Percentiles rank a stretch among this genome's conserved stretches.
Conservation (phyloP, 2,113 vertebrate genomes). For the Xiphophorus hellerii region DNA sequence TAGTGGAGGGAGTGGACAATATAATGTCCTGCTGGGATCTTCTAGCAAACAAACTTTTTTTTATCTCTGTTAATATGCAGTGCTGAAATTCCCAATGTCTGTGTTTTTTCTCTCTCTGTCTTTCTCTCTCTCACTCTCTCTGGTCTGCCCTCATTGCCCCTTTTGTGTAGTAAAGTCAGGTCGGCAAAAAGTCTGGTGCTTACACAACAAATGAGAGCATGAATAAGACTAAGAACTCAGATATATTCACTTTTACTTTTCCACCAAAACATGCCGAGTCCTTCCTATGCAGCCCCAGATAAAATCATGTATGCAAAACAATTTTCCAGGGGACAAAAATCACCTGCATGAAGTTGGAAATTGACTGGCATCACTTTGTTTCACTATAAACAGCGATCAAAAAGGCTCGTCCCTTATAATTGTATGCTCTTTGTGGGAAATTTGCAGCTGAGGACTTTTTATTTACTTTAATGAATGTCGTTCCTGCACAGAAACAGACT, state of each 20-base stretch:
- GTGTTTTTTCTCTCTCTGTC: not conserved
- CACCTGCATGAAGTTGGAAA: not conserved
- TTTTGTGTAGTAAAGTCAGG: slow-evolving; percentile 32
- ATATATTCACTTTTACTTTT: not conserved
- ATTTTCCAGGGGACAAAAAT: not conserved
- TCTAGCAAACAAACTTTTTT: not conserved
- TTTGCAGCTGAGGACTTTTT: no score
- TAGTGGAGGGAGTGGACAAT: no score
- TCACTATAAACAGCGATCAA: not conserved
- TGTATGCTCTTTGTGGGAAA: no score
- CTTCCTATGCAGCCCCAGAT: not conserved
- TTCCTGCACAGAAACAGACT: not conserved
- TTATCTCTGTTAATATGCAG: not conserved
- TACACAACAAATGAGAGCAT: slow-evolving; percentile 19
- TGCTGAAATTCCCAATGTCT: not conserved
- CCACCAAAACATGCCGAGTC: not conserved
- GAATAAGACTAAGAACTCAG: not conserved
- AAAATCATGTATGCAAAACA: not conserved
- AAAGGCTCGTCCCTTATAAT: not conserved
- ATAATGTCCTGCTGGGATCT: not conserved
- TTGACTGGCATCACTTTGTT: not conserved
- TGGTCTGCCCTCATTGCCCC: not conserved
- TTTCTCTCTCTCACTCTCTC: not conserved
- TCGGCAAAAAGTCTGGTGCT: slow-evolving; percentile 13
- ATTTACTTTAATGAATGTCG: no score